Percentiles rank a stretch among this genome's conserved stretches.
Conservation (phyloP, 2,113 vertebrate species). For the Dunckerocampus dactyliophorus region DNA sequence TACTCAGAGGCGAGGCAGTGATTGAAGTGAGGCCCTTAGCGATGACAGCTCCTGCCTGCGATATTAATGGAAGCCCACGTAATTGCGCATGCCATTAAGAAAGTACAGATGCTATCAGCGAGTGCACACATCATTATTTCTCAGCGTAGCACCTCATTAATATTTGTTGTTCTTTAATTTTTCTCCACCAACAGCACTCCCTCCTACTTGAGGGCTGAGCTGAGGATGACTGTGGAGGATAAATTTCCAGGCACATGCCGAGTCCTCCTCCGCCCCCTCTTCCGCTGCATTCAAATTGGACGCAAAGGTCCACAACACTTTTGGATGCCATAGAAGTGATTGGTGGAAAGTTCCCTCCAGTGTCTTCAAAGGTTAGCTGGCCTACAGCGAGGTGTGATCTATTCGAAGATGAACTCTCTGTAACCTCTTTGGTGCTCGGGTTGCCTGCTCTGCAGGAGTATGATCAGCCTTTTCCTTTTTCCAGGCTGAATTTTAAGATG, state of each 20-base stretch:
- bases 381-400: slow-evolving; percentile 57
- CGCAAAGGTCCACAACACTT: slow-evolving; percentile 31
- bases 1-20: slow-evolving; percentile 34
- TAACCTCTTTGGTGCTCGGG: not conserved
- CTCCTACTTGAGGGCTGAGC: slow-evolving; percentile 48
- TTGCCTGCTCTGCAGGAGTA: no score
- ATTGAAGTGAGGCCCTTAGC: slow-evolving; percentile 61
- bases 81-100: slow-evolving; percentile 81
- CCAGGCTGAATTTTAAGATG: no score
- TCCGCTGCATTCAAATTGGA: slow-evolving; percentile 63
- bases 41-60: slow-evolving; percentile 52
- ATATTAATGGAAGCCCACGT: slow-evolving; percentile 73
- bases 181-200: slow-evolving; percentile 24
- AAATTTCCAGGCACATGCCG: slow-evolving; percentile 68
- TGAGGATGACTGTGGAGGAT: slow-evolving; percentile 71
- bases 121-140: slow-evolving; percentile 72
- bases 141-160: slow-evolving; percentile 77
- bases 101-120: slow-evolving; percentile 78
- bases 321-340: slow-evolving; percentile 29
- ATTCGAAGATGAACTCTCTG: slow-evolving; percentile 32
- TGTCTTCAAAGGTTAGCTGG: slow-evolving; percentile 57
- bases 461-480: no score
- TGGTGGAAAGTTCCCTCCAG: slow-evolving; percentile 24
- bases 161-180: slow-evolving; percentile 72
- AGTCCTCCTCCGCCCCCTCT: slow-evolving; percentile 57